Base-by-base conservation (phyloP, 1,140 invertebrate genomes). In the Campoletis sonorensis region DNA sequence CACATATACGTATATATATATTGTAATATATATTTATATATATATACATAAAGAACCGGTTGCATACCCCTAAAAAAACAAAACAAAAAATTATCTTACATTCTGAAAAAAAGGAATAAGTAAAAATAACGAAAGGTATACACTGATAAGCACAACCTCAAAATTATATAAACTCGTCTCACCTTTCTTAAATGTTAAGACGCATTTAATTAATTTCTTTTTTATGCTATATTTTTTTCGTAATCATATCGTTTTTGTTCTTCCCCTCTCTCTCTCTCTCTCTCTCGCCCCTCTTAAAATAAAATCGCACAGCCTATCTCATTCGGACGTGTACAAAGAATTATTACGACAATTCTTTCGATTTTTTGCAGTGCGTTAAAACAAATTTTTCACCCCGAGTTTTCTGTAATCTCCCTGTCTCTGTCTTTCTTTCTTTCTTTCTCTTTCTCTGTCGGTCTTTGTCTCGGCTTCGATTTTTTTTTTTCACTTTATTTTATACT, bases 101-200 rank as follows among this genome's bases (percentile, higher is more conserved):
- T 18, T 49, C 71, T 79, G n/a, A 79, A 54, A n/a, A 79, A 54
- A 27, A 79, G 30, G 58, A 49, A 33, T 71, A 11, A 79, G 40
- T n/a, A 30, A 72, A 54, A 27, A 79, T 72, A 72, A 49, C 23
- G 18, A 51, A 68, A 67, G 2, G 27, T 51, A 49, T 49, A 79
- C 51, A 37, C 61, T 67, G 21, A 33, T 49, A 45, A 21, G 89
- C 83, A 88, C 84, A 88, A 91, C 89, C 90, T 90, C 86, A 89
- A 82, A 89, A 89, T 89, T 88, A 89, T 85, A 83, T 90, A 90
- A 92, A 91, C 91, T 90, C 90, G 88, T 89, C 88, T 92, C 91
- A 92, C 91, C 91, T 92, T 92, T 90, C 88, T 87, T 83, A 85
- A 91, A 83, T 88, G 86, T 87, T 89, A 90, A 90, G 90, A 89